These are phyloP conservation scores for Tuta absoluta DNA, from an alignment of 2,888 invertebrate species.

Conservation along the genomic window DNA sequence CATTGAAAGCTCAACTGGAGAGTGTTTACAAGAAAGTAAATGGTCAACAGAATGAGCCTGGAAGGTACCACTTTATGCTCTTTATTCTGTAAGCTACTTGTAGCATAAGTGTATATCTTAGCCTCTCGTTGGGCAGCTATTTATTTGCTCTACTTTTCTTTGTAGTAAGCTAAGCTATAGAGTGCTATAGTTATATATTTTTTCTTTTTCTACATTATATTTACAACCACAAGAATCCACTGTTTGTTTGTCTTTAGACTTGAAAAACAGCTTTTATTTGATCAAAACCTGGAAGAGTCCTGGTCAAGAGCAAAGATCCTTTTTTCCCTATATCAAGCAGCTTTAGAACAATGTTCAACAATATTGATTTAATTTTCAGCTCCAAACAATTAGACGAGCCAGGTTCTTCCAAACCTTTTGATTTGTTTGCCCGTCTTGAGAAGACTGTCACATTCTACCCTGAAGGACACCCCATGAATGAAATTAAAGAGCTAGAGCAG, in stretches of 20 bases:
- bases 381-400: constrained; percentile 42
- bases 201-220: too few species aligned
- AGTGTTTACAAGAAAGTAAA: constrained; percentile 61
- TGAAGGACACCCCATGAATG: constrained; percentile 78
- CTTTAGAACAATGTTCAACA: too few species aligned
- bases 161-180: constrained; percentile 56
- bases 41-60: constrained; percentile 44
- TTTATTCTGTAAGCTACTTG: not conserved
- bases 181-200: too few species aligned
- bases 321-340: too few species aligned
- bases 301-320: too few species aligned
- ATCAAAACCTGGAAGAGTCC: too few species aligned
- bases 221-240: too few species aligned
- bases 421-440: constrained; percentile 44
- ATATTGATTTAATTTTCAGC: constrained; percentile 44
- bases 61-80: constrained; percentile 42
- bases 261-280: too few species aligned
- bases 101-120: not conserved
- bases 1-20: constrained; percentile 57
- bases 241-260: too few species aligned
- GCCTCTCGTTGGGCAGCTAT: not conserved
- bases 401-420: constrained; percentile 47
- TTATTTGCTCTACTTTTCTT: not conserved
- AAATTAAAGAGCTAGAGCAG: constrained; percentile 73
- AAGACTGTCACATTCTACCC: constrained; percentile 56